Base-by-base conservation (phyloP, 2,888 invertebrate species). In the Aricia artaxerxes region DNA sequence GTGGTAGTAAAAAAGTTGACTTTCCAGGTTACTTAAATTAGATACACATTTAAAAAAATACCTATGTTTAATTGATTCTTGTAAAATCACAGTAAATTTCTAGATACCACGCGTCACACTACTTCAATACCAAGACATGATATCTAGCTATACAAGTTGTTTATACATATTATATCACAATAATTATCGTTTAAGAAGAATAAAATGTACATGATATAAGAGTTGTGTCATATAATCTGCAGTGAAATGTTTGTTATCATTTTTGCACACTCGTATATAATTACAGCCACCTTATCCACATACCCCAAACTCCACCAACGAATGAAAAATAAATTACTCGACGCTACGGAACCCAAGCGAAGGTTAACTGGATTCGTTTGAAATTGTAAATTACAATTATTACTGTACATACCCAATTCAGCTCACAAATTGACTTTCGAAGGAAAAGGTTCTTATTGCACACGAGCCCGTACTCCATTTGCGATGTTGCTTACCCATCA, bases 401-500 rank as follows among this genome's bases (percentile, higher is more conserved):
- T 76, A 61, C 78, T 73, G 77, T 64, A 16, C 35, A 73, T 75
- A 75, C 77, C 79, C 61, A 69, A 64, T 78, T 73, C 35, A 35
- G 64, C 13, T 35, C 1, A 69, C 35, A 69, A 69, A 69, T 69
- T 69, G 13, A 35, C 69, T 69, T 13, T 69, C 13, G 16, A 35
- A 69, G 16, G 69, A 16, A 69, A 69, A 69, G 13, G 69, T 16
- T 69, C 31, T 35, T 16, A 13, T 13, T 69, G 35, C 69, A 69
- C 69, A 35, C 69, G 1, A 69, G 35, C 13, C 69, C 35, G 35
- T 57, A 57, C 11, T 57, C 57, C 57, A 57, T 35, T 69, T 38
- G 35, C 2, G 35, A 35, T 11, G 35, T 69, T 11, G 35, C 69
- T 69, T 69, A 5, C 9, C 69, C 13, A 69, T 69, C 35, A 38